Evolutionary conservation across 2,113 vertebrate genomes (phyloP).

Genomic region (Ceuthmochares aereus): DNA sequence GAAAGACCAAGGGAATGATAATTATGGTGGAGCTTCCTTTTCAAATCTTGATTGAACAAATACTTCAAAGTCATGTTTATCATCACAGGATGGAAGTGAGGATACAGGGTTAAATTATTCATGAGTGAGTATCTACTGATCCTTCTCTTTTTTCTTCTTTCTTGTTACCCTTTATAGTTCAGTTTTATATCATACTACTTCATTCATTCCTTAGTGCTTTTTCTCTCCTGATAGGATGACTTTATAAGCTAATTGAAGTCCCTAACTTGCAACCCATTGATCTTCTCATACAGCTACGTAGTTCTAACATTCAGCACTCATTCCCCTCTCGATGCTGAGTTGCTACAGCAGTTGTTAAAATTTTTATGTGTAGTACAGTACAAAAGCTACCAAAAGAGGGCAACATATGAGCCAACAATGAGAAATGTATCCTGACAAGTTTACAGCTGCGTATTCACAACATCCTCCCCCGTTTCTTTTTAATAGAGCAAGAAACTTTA

Average conservation of each 20-base stretch:
- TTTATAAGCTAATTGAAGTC: background rate
- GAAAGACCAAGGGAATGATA: background rate
- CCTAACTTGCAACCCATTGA: background rate
- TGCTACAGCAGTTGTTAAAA: constrained; percentile 25
- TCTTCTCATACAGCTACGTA: background rate
- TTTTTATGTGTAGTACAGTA: constrained; percentile 61
- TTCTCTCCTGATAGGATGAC: background rate
- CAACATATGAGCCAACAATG: constrained; percentile 71
- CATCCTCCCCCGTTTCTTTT: background rate
- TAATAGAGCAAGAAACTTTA: background rate
- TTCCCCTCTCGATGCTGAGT: background rate
- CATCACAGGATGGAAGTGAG: background rate
- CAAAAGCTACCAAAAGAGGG: constrained; percentile 72
- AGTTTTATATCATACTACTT: background rate
- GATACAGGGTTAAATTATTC: background rate
- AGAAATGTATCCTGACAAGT: constrained; percentile 52
- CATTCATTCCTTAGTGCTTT: background rate
- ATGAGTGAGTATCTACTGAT: background rate
- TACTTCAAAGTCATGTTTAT: background rate
- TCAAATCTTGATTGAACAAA: background rate
- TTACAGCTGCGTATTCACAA: background rate
- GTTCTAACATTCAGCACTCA: background rate
- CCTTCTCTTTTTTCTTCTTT: background rate
- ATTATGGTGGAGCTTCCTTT: background rate
- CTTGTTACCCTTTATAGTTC: background rate